These are phyloP conservation scores for Pachyseris speciosa DNA, from an alignment of 64 coral and sea anemone species.

Conservation along the genomic window DNA sequence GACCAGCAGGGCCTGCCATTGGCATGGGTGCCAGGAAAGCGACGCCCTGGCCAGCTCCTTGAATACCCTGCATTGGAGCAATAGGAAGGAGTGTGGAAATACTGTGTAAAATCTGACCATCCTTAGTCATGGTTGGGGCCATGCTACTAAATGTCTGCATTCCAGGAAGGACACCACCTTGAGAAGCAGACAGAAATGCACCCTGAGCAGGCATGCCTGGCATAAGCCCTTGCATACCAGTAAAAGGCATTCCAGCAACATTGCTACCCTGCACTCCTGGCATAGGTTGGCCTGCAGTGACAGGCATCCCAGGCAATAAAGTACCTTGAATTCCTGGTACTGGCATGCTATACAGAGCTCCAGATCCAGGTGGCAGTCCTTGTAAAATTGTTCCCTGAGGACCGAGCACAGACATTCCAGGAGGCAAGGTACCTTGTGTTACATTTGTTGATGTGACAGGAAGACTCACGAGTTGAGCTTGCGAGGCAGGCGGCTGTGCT, in stretches of 20 bases:
- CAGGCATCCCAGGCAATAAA: slow-evolving; percentile 79
- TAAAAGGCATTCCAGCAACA: slow-evolving; percentile 49
- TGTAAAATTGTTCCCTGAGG: slow-evolving; percentile 64
- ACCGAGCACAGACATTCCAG: slow-evolving; percentile 31
- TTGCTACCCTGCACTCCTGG: slow-evolving; percentile 41
- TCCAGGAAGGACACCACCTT: slow-evolving; percentile 58
- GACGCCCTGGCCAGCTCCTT: slow-evolving; percentile 61
- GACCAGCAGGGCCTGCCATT: slow-evolving; percentile 59
- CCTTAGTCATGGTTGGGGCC: slow-evolving; percentile 74
- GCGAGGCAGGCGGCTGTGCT: slow-evolving; percentile 2
- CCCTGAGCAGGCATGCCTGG: slow-evolving; percentile 58
- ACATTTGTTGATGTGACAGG: slow-evolving; percentile 66
- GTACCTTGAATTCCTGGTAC: slow-evolving; percentile 86
- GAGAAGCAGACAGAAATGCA: slow-evolving; percentile 37
- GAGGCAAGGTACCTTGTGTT: slow-evolving; percentile 39
- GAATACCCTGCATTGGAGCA: slow-evolving; percentile 82
- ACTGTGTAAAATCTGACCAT: slow-evolving; percentile 91
- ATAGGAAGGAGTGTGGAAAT: slow-evolving; percentile 85
- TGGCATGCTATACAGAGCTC: slow-evolving; percentile 72
- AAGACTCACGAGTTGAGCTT: slow-evolving; percentile 7
- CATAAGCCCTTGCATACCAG: slow-evolving; percentile 57
- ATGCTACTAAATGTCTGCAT: slow-evolving; percentile 69
- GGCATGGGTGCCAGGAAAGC: slow-evolving; percentile 84
- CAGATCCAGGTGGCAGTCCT: slow-evolving; percentile 71
- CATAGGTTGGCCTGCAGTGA: slow-evolving; percentile 42